Evolutionary conservation across 2,888 invertebrate species (phyloP).

Genomic region (Epistrophe grossulariae): DNA sequence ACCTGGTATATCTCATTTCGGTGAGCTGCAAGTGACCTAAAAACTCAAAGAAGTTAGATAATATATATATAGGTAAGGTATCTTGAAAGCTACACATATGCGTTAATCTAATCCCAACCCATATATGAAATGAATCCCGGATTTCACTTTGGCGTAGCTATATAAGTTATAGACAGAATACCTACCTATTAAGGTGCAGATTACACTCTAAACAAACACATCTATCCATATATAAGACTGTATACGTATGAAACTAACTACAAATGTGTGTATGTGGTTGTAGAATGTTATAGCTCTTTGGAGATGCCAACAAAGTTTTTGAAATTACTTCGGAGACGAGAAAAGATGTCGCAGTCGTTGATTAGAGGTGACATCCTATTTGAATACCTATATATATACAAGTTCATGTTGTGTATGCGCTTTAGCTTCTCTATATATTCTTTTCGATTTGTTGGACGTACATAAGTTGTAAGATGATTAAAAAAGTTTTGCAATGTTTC

Average conservation of each 20-base stretch:
- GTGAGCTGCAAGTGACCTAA: slow-evolving; percentile 44
- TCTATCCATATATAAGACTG: neutral
- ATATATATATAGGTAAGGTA: neutral
- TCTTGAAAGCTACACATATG: neutral
- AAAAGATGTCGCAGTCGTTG: slow-evolving; percentile 54
- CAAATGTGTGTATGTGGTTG: slow-evolving; percentile 1
- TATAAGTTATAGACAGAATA: slow-evolving; percentile 11
- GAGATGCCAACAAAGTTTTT: slow-evolving; percentile 58
- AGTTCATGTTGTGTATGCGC: slow-evolving; percentile 33
- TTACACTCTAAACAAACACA: slow-evolving; percentile 25
- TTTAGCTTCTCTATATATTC: neutral
- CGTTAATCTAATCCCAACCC: slow-evolving; percentile 52
- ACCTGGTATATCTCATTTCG: neutral
- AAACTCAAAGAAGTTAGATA: neutral
- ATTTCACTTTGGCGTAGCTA: slow-evolving; percentile 2
- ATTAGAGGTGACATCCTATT: slow-evolving; percentile 58
- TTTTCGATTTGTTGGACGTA: slow-evolving; percentile 37
- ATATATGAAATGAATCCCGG: slow-evolving; percentile 31
- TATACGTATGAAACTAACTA: neutral
- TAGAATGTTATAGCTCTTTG: slow-evolving; percentile 13
- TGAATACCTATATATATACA: slow-evolving; percentile 32
- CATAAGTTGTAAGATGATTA: slow-evolving; percentile 53
- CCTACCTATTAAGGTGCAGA: slow-evolving; percentile 41
- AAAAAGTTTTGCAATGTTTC: slow-evolving; percentile 54
- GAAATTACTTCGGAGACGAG: slow-evolving; percentile 42